phyloP scores from a whole-genome alignment of 2,888 invertebrate species.

The Papilio demoleus region DNA sequence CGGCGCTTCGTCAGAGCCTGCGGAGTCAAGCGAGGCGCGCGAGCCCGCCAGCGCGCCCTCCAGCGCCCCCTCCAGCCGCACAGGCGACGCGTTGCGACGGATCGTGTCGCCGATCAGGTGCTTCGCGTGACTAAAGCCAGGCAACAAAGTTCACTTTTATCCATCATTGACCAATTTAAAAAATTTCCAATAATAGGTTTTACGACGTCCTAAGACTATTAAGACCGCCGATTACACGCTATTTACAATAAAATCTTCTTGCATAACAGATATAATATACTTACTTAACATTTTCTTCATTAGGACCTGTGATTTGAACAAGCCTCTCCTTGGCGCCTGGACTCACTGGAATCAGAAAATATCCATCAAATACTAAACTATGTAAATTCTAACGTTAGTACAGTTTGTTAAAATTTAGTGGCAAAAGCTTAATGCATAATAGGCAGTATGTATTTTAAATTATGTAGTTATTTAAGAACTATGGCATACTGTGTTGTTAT shows the following conservation, averaged over 20 bases:
- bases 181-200: too few relatives aligned
- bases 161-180: too few relatives aligned
- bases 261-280: constrained; percentile 64
- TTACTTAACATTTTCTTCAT: constrained; percentile 96
- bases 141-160: not conserved
- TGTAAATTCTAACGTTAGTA: constrained; percentile 30
- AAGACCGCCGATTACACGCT: too few relatives aligned
- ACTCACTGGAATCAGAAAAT: constrained; percentile 87
- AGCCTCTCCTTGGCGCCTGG: constrained; percentile 97
- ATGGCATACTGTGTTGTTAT: constrained; percentile 19
- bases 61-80: constrained; percentile 85
- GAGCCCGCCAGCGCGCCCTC: constrained; percentile 86
- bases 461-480: not conserved
- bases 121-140: constrained; percentile 90
- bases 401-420: constrained; percentile 54
- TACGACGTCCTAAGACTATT: too few relatives aligned
- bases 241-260: too few relatives aligned
- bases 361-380: constrained; percentile 14
- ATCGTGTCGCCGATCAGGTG: constrained; percentile 97
- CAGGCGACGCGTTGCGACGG: constrained; percentile 96
- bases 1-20: constrained; percentile 78
- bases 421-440: constrained; percentile 65
- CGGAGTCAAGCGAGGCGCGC: constrained; percentile 91
- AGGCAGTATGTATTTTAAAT: constrained; percentile 46
- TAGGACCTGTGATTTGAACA: constrained; percentile 97